Percentiles rank a stretch among this genome's conserved stretches.
phyloP scores from a whole-genome alignment of 2,113 vertebrate genomes.

The Plestiodon gilberti region DNA sequence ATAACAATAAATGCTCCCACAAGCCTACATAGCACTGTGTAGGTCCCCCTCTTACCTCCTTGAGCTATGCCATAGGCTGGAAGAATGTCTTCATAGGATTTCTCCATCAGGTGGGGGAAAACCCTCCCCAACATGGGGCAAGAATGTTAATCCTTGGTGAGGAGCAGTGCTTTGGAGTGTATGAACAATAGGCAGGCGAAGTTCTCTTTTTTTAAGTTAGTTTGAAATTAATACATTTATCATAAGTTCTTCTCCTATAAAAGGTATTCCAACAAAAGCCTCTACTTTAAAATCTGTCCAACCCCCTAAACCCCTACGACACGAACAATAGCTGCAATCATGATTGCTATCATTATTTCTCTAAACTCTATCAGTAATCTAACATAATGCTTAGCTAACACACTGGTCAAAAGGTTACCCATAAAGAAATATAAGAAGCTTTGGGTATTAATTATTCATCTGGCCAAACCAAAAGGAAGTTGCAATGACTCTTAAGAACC shows the following conservation, averaged over 20 bases:
- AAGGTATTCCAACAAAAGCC: neutral
- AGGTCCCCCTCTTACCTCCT: no score
- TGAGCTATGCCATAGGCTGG: no score
- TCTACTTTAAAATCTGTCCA: constrained; percentile 27
- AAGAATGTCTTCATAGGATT: no score
- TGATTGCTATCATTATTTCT: constrained; percentile 22
- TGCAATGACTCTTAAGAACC: constrained; percentile 36
- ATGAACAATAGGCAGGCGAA: neutral
- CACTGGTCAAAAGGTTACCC: constrained; percentile 47
- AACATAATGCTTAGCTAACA: constrained; percentile 49
- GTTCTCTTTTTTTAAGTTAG: neutral
- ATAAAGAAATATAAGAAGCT: constrained; percentile 42
- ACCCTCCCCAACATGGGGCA: no score
- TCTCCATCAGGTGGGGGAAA: no score
- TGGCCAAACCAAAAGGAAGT: constrained; percentile 40
- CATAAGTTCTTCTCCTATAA: neutral
- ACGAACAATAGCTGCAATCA: constrained; percentile 5
- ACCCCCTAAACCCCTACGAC: constrained; percentile 21
- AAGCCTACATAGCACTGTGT: no score
- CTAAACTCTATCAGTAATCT: constrained; percentile 44
- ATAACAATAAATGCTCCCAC: no score
- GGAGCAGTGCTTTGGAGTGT: neutral
- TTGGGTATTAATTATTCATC: constrained; percentile 54
- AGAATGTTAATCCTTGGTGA: neutral
- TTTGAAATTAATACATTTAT: neutral